A percentile compares a stretch with the other conserved stretches of the same genome.
Evolutionary conservation across 2,888 invertebrate species (phyloP).

Genomic region (Paralinhomoeus sp.): DNA sequence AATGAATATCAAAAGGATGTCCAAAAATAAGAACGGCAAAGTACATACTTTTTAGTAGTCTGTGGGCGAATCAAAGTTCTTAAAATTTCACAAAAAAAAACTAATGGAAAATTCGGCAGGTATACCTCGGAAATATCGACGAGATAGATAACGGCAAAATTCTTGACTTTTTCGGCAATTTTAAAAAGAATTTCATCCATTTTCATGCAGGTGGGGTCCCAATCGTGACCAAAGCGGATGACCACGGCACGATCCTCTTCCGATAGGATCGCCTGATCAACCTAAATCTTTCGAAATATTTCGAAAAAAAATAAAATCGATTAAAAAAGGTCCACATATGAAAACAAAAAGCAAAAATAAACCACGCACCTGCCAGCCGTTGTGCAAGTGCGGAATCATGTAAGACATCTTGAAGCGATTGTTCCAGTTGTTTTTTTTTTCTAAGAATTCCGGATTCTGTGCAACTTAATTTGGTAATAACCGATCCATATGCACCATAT

Average conservation of each 20-base stretch:
- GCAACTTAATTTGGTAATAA: no score
- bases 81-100: no score
- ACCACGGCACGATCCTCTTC: constrained; percentile 96
- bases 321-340: no score
- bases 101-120: neutral
- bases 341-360: no score
- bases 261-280: constrained; percentile 91
- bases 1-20: no score
- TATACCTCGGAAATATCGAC: constrained; percentile 82
- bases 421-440: no score
- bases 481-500: no score
- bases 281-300: constrained; percentile 25
- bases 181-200: constrained; percentile 92
- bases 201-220: constrained; percentile 99
- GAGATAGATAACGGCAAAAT: constrained; percentile 87
- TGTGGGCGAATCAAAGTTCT: no score
- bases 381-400: constrained; percentile 96
- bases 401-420: constrained; percentile 55
- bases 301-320: no score
- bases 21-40: no score
- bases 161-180: constrained; percentile 90
- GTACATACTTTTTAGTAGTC: no score
- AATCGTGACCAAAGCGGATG: constrained; percentile 94
- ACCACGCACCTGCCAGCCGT: constrained; percentile 61
- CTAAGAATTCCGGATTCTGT: no score